Evolutionary conservation across 92 coral and sea anemone genomes (phyloP).

Genomic region (Galaxea fascicularis): DNA sequence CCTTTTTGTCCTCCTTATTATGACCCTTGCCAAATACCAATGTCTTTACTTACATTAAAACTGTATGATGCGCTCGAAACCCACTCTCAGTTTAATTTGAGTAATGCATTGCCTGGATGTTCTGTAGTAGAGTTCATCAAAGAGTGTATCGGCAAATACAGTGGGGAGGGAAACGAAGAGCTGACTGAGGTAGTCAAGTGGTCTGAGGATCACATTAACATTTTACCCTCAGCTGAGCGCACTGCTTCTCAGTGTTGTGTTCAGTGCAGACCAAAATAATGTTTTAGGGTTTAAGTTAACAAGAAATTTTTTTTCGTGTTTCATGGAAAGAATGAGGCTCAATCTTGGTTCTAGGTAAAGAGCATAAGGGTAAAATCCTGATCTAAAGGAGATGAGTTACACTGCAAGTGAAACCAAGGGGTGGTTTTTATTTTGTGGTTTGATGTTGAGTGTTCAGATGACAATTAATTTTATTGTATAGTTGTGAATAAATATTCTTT

Average conservation of each 20-base stretch:
- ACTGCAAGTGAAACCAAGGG: too few species aligned
- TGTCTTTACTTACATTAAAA: conserved; percentile 7
- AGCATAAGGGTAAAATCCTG: too few species aligned
- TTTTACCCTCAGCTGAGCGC: conserved; percentile 10
- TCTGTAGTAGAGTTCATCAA: neutral
- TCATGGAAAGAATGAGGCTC: too few species aligned
- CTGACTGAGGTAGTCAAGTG: neutral
- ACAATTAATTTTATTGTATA: too few species aligned
- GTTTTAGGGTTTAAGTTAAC: too few species aligned
- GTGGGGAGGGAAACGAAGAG: conserved; percentile 4
- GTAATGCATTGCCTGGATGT: conserved; percentile 17
- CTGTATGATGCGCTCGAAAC: conserved; percentile 39
- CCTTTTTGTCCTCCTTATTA: too few species aligned
- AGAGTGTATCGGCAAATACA: neutral
- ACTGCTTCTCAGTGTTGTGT: neutral
- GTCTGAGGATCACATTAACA: neutral
- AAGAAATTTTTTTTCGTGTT: too few species aligned
- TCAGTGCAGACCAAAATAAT: neutral
- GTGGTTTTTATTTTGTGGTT: too few species aligned
- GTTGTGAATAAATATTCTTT: too few species aligned
- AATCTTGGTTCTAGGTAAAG: too few species aligned
- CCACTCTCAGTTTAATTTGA: conserved; percentile 24
- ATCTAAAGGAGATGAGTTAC: too few species aligned
- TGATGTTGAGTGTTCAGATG: too few species aligned
- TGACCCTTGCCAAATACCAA: neutral